Percentiles rank a stretch among this genome's conserved stretches.
Evolutionary conservation across 2,113 vertebrate species (phyloP).

Genomic region (Calyptomena viridis): DNA sequence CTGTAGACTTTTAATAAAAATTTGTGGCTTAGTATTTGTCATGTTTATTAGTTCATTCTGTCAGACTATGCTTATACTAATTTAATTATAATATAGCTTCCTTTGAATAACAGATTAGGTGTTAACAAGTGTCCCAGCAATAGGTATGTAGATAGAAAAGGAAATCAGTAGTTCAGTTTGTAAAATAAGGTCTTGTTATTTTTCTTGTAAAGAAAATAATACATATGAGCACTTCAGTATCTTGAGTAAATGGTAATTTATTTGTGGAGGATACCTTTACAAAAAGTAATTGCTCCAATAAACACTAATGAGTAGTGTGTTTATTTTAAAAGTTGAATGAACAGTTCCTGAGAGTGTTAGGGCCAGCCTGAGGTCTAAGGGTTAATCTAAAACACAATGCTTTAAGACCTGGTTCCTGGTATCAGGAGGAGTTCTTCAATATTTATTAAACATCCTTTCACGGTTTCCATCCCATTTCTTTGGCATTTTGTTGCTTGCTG

Average conservation of each 20-base stretch:
- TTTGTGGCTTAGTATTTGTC: not conserved
- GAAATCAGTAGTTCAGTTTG: constrained; percentile 7
- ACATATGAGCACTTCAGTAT: not conserved
- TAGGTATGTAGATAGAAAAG: not conserved
- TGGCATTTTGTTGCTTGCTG: not conserved
- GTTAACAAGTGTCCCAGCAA: not conserved
- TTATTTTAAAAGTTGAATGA: constrained; percentile 65
- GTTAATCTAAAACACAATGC: constrained; percentile 67
- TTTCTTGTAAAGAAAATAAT: constrained; percentile 43
- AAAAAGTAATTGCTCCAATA: constrained; percentile 62
- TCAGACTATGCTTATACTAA: not conserved
- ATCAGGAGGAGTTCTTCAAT: not conserved
- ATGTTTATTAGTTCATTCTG: constrained; percentile 28
- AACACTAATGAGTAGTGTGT: constrained; percentile 59
- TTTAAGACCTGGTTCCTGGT: constrained; percentile 24
- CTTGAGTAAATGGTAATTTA: constrained; percentile 44
- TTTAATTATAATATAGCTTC: not conserved
- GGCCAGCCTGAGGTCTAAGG: constrained; percentile 55
- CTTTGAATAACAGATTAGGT: constrained; percentile 32
- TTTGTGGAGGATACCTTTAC: constrained; percentile 66
- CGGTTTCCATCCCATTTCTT: not conserved
- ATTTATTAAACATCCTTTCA: constrained; percentile 43
- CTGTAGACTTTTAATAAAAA: not conserved
- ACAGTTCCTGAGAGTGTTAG: constrained; percentile 54
- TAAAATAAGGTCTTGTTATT: constrained; percentile 1